Evolutionary conservation across 2,888 invertebrate species (phyloP), one percentile per base, ranked within the genome.

Genomic region (Eutolmus rufibarbis): DNA sequence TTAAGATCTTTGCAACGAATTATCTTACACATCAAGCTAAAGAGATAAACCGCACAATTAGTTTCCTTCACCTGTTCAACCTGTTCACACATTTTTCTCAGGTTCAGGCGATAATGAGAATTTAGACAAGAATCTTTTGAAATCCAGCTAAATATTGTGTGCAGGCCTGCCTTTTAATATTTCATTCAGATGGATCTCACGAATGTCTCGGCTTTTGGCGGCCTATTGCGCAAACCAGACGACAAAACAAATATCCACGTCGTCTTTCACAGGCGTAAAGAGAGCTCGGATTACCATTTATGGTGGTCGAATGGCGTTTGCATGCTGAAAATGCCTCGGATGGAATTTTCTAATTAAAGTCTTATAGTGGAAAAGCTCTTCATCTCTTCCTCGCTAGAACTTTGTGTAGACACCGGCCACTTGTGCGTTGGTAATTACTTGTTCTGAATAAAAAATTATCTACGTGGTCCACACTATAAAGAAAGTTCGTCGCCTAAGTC

Each of bases 281-380:
- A 76, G 37, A 31, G 34, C 37, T 31, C 34, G 31, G 37, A 37
- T 76, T 76, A 34, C 76, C 76, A 37, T 76, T 37, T 37, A 76
- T 37, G 76, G 76, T 19, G 34, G n/a, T 76, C 19, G 76, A 76
- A 76, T 34, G 34, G 34, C 37, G 31, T 76, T 76, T 76, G 76
- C 76, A 76, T 76, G 76, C 37, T 76, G 37, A 37, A 76, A 37
- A 76, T 37, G 19, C 76, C 37, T 76, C 16, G 28, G 34, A 76
- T 76, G 76, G 76, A 76, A 76, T 76, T 76, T 37, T 76, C 76
- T 76, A 76, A 76, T 76, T 76, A 76, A 76, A 34, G 16, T 37
- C n/a, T 28, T 76, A 40, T 40, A 5, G 34, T 76, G 28, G 66
- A 76, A 76, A 76, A 76, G 76, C 76, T 76, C 37, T 76, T 76